Conservation (phyloP, 2,797 vertebrate species). For the Gymnocypris eckloni region DNA sequence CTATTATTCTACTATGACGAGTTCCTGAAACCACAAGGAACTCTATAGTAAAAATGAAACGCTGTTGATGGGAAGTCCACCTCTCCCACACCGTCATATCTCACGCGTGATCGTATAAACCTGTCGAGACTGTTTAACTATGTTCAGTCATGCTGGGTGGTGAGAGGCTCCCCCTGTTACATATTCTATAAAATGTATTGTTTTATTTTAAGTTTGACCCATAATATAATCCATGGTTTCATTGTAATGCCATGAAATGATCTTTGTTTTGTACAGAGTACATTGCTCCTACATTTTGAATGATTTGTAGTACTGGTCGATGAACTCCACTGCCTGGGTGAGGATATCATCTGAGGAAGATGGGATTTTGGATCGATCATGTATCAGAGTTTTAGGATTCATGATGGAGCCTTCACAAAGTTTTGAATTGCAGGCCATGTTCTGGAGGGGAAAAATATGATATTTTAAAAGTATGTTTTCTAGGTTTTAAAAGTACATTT, state of each 20-base stretch:
- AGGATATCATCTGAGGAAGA: slow-evolving; percentile 73
- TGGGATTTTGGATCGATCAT: slow-evolving; percentile 68
- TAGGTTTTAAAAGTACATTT: neutral
- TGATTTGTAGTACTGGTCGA: slow-evolving; percentile 84
- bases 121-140: neutral
- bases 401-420: slow-evolving; percentile 82
- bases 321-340: slow-evolving; percentile 82
- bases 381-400: slow-evolving; percentile 76
- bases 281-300: slow-evolving; percentile 80
- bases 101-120: neutral
- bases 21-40: neutral
- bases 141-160: neutral
- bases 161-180: too few relatives aligned
- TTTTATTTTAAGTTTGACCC: neutral
- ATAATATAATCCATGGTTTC: neutral
- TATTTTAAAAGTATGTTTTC: neutral
- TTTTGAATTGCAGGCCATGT: slow-evolving; percentile 74
- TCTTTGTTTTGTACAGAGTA: neutral
- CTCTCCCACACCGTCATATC: too few relatives aligned
- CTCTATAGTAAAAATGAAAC: neutral
- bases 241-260: neutral
- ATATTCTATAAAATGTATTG: neutral
- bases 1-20: too few relatives aligned
- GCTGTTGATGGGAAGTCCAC: neutral
- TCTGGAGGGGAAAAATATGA: slow-evolving; percentile 63